A percentile compares a stretch with the other conserved stretches of the same genome.
phyloP scores from a whole-genome alignment of 1,140 invertebrate genomes.

The Drosophila lacteicornis region DNA sequence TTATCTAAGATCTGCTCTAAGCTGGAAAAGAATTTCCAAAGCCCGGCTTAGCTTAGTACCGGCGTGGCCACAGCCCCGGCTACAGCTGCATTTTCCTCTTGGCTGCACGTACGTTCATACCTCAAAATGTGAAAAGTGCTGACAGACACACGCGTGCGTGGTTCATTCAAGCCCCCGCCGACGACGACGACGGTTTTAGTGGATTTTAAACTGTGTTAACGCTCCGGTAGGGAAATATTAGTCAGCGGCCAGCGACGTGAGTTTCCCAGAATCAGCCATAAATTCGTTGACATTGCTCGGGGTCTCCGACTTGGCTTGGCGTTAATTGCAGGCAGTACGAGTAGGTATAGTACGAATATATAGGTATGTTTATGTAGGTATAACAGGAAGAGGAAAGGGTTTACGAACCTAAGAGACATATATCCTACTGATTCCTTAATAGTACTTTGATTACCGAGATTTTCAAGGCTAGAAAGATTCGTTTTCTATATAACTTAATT shows the following conservation, averaged over 20 bases:
- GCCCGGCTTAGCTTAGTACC: conserved; percentile 15
- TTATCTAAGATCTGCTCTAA: conserved; percentile 60
- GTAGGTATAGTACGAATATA: neutral
- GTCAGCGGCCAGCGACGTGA: conserved; percentile 38
- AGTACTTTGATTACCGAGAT: neutral
- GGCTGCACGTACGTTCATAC: conserved; percentile 33
- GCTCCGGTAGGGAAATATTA: conserved; percentile 46
- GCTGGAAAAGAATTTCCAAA: conserved; percentile 44
- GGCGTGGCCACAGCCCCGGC: neutral
- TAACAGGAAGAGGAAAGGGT: too few relatives aligned
- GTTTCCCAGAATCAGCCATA: conserved; percentile 45
- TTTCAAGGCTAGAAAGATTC: neutral
- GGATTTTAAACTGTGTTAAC: conserved; percentile 49
- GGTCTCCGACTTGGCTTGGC: conserved; percentile 17
- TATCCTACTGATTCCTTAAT: neutral
- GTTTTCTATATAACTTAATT: too few relatives aligned
- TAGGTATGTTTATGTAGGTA: too few relatives aligned
- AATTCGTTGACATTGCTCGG: conserved; percentile 45
- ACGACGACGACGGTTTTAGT: conserved; percentile 26
- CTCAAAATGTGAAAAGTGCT: conserved; percentile 47
- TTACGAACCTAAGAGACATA: neutral
- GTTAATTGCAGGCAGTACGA: conserved; percentile 12
- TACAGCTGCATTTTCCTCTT: conserved; percentile 50
- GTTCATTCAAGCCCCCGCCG: conserved; percentile 11
- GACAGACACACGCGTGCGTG: conserved; percentile 20